phyloP scores from a whole-genome alignment of 1,140 invertebrate species.

The Aricia agestis region DNA sequence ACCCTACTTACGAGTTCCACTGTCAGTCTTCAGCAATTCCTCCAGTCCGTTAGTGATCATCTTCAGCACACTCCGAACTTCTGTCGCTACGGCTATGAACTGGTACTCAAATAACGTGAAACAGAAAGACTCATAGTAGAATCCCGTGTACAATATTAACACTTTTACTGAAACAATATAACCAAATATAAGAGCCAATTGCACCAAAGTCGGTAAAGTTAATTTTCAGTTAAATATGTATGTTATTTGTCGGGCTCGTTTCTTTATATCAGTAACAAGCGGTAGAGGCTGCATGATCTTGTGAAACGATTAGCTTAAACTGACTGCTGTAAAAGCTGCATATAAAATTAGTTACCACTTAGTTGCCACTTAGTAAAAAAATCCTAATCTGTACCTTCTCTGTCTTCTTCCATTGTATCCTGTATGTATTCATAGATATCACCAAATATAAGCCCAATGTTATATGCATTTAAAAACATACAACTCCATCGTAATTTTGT shows the following conservation, averaged over 20 bases:
- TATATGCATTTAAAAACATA: neutral
- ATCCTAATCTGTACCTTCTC: neutral
- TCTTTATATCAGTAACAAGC: no score
- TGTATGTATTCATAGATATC: neutral
- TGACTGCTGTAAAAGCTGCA: no score
- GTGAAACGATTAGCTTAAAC: no score
- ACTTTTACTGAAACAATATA: conserved; percentile 21
- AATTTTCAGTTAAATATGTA: neutral
- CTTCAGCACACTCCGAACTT: neutral
- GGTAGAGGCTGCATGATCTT: no score
- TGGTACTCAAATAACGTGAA: neutral
- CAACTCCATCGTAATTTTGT: neutral
- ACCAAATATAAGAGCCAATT: neutral
- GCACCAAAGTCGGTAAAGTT: neutral
- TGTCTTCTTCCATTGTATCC: neutral
- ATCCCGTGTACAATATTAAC: conserved; percentile 18
- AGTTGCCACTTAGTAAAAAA: neutral
- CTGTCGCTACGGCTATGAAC: neutral
- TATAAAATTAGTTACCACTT: neutral
- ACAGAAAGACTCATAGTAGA: conserved; percentile 25
- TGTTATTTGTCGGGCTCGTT: neutral
- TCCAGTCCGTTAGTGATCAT: neutral
- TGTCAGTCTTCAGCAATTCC: neutral
- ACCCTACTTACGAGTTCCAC: neutral
- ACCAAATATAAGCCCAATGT: neutral